A percentile compares a stretch with the other conserved stretches of the same genome.
These are phyloP conservation scores for Drosophila quinaria DNA, from an alignment of 2,888 invertebrate species.

Conservation along the genomic window DNA sequence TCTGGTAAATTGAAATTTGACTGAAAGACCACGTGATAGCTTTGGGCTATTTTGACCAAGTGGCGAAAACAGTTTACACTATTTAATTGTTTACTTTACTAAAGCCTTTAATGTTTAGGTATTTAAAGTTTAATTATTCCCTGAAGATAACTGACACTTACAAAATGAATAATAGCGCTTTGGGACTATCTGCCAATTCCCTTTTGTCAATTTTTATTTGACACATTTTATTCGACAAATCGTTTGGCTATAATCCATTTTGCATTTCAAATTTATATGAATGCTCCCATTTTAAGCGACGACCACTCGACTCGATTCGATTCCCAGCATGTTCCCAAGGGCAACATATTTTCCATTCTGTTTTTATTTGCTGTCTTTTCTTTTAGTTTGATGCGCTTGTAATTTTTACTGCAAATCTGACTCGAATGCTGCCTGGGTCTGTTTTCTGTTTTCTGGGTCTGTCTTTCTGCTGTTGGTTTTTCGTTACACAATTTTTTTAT, in stretches of 20 bases:
- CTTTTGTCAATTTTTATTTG: conserved; percentile 68
- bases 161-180: conserved; percentile 54
- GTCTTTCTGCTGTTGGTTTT: conserved; percentile 42
- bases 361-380: conserved; percentile 12
- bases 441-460: neutral
- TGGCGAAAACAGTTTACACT: neutral
- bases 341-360: conserved; percentile 25
- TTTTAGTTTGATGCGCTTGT: conserved; percentile 22
- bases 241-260: conserved; percentile 59
- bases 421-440: conserved; percentile 35
- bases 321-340: conserved; percentile 43
- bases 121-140: neutral
- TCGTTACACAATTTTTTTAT: conserved; percentile 29
- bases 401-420: conserved; percentile 51
- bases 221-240: conserved; percentile 72
- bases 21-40: conserved; percentile 28
- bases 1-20: conserved; percentile 8
- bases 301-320: conserved; percentile 13
- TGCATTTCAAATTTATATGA: conserved; percentile 56
- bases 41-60: conserved; percentile 3
- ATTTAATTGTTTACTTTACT: neutral
- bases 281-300: conserved; percentile 38
- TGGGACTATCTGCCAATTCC: conserved; percentile 41
- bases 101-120: neutral
- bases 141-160: conserved; percentile 29